Percentiles rank a stretch among this genome's conserved stretches.
Evolutionary conservation across 2,113 vertebrate genomes (phyloP).

Genomic region (Blennius ocellaris): DNA sequence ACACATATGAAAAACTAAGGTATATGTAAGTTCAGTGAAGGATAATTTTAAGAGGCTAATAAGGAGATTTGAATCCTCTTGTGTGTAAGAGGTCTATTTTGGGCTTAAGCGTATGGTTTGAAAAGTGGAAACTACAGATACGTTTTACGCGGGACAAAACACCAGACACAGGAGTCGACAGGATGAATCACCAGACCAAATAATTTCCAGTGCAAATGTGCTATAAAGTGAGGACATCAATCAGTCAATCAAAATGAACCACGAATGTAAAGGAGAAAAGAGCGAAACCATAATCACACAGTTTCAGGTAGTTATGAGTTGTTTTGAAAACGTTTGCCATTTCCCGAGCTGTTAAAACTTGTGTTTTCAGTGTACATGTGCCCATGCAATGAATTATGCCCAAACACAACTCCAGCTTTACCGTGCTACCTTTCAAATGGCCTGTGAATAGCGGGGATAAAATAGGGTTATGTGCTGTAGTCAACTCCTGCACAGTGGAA

Average conservation of each 20-base stretch:
- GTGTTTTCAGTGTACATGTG: neutral
- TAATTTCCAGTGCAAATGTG: neutral
- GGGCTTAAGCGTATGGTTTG: constrained; percentile 21
- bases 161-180: no score
- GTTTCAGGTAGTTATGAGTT: neutral
- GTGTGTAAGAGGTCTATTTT: constrained; percentile 37
- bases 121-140: constrained; percentile 26
- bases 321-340: neutral
- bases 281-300: neutral
- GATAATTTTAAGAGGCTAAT: constrained; percentile 66
- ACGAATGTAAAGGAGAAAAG: neutral
- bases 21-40: constrained; percentile 69
- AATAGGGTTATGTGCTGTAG: constrained; percentile 40
- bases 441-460: constrained; percentile 26
- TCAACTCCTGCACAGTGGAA: constrained; percentile 45
- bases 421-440: constrained; percentile 44
- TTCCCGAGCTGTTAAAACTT: neutral
- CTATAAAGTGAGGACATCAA: constrained; percentile 16
- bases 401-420: constrained; percentile 15
- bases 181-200: neutral
- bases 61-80: constrained; percentile 61
- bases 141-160: neutral
- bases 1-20: constrained; percentile 47
- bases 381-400: constrained; percentile 9
- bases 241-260: neutral